phyloP scores from a whole-genome alignment of 2,797 vertebrate species.

The Heliangelus exortis region DNA sequence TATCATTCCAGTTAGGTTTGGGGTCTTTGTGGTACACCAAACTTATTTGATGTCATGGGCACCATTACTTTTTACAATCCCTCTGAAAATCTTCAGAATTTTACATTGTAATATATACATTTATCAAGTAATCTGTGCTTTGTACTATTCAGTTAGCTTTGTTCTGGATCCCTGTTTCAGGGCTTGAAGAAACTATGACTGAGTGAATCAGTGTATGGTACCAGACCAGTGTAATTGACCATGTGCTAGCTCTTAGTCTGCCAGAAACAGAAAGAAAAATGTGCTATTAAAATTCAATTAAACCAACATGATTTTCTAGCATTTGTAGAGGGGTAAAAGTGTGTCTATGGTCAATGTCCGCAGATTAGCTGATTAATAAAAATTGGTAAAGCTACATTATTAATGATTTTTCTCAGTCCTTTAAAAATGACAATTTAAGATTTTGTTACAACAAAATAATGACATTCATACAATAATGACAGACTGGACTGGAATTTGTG shows the following conservation, averaged over 20 bases:
- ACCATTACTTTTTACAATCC: neutral
- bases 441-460: neutral
- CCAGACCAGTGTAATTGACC: neutral
- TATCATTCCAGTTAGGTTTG: neutral
- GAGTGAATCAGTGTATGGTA: neutral
- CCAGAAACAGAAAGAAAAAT: conserved; percentile 2
- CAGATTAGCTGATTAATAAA: neutral
- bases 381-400: neutral
- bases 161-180: neutral
- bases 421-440: neutral
- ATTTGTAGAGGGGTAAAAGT: neutral
- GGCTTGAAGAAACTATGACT: neutral
- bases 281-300: conserved; percentile 38
- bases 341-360: neutral
- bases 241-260: neutral
- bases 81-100: neutral
- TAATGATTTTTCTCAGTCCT: neutral
- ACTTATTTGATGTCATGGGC: neutral
- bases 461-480: neutral
- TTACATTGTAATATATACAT: neutral
- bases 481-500: neutral
- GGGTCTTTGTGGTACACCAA: neutral
- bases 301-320: neutral
- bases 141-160: neutral
- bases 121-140: neutral